These are phyloP conservation scores for Phania funesta DNA, from an alignment of 2,888 invertebrate genomes.

Conservation along the genomic window DNA sequence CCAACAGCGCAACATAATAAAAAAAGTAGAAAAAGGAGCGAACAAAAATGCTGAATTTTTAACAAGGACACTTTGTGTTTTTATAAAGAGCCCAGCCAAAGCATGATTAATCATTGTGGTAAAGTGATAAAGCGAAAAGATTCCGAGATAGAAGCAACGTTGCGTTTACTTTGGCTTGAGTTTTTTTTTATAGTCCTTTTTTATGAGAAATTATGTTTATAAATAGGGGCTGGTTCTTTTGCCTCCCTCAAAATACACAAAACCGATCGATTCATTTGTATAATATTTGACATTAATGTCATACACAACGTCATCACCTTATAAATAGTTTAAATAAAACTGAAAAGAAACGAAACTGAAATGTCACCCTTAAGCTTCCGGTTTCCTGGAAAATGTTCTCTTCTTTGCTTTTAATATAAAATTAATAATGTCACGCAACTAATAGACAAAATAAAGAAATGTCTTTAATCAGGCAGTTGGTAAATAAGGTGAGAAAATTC, in stretches of 20 bases:
- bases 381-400: not conserved
- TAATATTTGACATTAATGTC: constrained; percentile 57
- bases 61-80: constrained; percentile 40
- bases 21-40: constrained; percentile 5
- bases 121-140: constrained; percentile 35
- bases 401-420: constrained; percentile 14
- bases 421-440: constrained; percentile 59
- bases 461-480: constrained; percentile 63
- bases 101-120: constrained; percentile 65
- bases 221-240: constrained; percentile 45
- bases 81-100: constrained; percentile 32
- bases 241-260: not conserved
- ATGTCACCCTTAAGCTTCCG: constrained; percentile 63
- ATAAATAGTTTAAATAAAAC: not conserved
- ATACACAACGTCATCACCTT: constrained; percentile 52
- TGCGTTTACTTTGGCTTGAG: not conserved
- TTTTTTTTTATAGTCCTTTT: not conserved
- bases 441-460: constrained; percentile 19
- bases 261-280: constrained; percentile 58
- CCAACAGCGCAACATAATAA: constrained; percentile 10
- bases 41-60: constrained; percentile 30
- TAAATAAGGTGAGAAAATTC: constrained; percentile 38
- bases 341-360: not conserved
- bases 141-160: not conserved
- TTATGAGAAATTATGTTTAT: constrained; percentile 26